phyloP scores from a whole-genome alignment of 2,797 vertebrate genomes.

The Danio kyathit region DNA sequence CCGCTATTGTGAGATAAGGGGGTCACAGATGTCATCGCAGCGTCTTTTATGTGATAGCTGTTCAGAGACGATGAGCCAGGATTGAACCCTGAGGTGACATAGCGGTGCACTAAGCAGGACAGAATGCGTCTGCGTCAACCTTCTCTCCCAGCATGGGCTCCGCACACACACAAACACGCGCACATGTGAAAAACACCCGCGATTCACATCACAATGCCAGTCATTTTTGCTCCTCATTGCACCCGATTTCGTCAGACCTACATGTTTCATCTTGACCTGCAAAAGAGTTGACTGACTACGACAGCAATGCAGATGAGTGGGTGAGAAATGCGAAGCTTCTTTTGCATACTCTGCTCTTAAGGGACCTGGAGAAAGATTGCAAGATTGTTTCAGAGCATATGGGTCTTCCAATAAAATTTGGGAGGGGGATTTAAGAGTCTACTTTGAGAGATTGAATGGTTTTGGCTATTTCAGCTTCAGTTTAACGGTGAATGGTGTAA shows the following conservation, averaged over 20 bases:
- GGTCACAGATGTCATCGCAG: conserved; percentile 53
- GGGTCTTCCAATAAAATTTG: conserved; percentile 4
- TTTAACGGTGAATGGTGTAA: too few species aligned
- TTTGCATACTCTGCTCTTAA: conserved; percentile 22
- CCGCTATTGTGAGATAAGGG: conserved; percentile 48
- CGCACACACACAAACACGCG: conserved; percentile 4
- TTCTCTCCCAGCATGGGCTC: not conserved
- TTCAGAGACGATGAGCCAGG: conserved; percentile 26
- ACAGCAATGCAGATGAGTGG: conserved; percentile 38
- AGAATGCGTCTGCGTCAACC: conserved; percentile 33
- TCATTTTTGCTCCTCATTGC: conserved; percentile 61
- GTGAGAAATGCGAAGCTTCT: conserved; percentile 42
- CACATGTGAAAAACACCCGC: conserved; percentile 24
- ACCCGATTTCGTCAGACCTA: conserved; percentile 64
- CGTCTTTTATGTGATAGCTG: conserved; percentile 52
- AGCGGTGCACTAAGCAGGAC: conserved; percentile 42
- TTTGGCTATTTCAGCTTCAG: not conserved
- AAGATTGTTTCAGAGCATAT: not conserved
- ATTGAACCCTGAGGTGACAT: conserved; percentile 53
- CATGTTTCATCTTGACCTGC: conserved; percentile 57
- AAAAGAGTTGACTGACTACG: conserved; percentile 54
- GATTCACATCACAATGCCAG: conserved; percentile 37
- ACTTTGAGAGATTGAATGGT: not conserved
- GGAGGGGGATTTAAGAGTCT: not conserved
- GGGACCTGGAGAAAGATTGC: not conserved